Percentiles rank a stretch among this genome's conserved stretches.
Evolutionary conservation across 2,113 vertebrate genomes (phyloP).

Genomic region (Indicator maculatus): DNA sequence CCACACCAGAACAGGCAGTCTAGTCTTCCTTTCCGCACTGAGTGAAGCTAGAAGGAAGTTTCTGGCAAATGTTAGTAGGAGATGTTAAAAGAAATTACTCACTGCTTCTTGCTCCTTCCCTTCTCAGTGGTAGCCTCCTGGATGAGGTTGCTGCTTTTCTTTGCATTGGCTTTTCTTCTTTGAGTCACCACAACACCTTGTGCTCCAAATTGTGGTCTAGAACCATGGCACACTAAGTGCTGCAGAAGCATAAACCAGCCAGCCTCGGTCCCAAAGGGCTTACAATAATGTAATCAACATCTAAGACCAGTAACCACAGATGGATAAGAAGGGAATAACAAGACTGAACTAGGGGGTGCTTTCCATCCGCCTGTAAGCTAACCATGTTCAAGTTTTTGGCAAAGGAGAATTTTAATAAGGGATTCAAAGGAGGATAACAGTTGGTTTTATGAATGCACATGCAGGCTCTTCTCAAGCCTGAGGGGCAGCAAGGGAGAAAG

Average conservation of each 20-base stretch:
- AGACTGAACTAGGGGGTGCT: background rate
- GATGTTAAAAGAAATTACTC: background rate
- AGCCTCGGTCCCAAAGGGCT: background rate
- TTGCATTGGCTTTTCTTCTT: background rate
- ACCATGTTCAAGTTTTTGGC: slow-evolving; percentile 48
- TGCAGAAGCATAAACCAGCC: background rate
- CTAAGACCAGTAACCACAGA: background rate
- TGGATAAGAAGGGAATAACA: background rate
- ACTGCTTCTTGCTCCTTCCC: background rate
- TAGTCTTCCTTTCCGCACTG: slow-evolving; percentile 45
- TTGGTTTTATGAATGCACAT: slow-evolving; percentile 64
- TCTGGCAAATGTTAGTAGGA: background rate
- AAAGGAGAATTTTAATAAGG: slow-evolving; percentile 61
- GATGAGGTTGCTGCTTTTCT: background rate
- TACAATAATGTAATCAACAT: background rate
- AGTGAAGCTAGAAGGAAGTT: slow-evolving; percentile 36
- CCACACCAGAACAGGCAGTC: slow-evolving; percentile 40
- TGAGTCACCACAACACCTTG: slow-evolving; percentile 4
- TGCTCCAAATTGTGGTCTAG: background rate
- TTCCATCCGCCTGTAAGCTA: background rate
- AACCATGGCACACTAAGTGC: background rate
- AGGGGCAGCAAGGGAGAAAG: slow-evolving; percentile 65
- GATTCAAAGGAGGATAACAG: slow-evolving; percentile 58
- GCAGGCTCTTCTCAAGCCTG: slow-evolving; percentile 58
- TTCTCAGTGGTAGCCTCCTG: background rate